Percentiles rank a stretch among this genome's conserved stretches.
Evolutionary conservation across 2,797 vertebrate genomes (phyloP).

Genomic region (Carapus acus): DNA sequence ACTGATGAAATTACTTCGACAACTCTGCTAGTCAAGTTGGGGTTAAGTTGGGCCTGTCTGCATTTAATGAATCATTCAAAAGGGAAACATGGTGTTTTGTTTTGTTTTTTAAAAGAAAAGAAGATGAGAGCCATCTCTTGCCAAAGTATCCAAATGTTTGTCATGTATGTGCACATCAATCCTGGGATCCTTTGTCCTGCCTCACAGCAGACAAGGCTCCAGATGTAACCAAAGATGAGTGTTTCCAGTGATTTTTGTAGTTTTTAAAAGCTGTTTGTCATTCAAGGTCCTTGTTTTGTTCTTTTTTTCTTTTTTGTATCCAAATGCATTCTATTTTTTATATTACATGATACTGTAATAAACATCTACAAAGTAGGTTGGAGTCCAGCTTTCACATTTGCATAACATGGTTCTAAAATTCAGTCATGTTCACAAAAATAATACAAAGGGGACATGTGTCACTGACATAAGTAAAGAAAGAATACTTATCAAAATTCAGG

Average conservation of each 20-base stretch:
- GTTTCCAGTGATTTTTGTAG: constrained; percentile 48
- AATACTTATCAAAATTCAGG: too few relatives aligned
- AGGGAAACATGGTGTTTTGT: constrained; percentile 40
- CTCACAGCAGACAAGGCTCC: constrained; percentile 47
- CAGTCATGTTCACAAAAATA: too few relatives aligned
- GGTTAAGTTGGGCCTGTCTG: constrained; percentile 7
- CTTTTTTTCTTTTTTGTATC: constrained; percentile 68
- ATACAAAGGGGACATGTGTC: too few relatives aligned
- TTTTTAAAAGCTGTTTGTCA: constrained; percentile 63
- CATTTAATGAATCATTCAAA: constrained; percentile 30
- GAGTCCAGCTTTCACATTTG: background rate
- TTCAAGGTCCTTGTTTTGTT: constrained; percentile 49
- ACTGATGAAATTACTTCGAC: constrained; percentile 23
- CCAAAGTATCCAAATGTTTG: constrained; percentile 55
- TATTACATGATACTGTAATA: constrained; percentile 77
- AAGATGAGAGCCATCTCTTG: constrained; percentile 51
- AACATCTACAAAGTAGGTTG: constrained; percentile 66
- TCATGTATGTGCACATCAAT: constrained; percentile 32
- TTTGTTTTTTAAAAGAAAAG: too few relatives aligned
- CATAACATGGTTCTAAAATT: too few relatives aligned
- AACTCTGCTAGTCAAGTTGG: constrained; percentile 27
- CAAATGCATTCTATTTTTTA: constrained; percentile 83
- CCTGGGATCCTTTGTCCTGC: constrained; percentile 30
- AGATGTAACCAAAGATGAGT: constrained; percentile 75
- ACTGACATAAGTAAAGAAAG: too few relatives aligned